Evolutionary conservation across 2,888 invertebrate genomes (phyloP).

Genomic region (Ceramica pisi): DNA sequence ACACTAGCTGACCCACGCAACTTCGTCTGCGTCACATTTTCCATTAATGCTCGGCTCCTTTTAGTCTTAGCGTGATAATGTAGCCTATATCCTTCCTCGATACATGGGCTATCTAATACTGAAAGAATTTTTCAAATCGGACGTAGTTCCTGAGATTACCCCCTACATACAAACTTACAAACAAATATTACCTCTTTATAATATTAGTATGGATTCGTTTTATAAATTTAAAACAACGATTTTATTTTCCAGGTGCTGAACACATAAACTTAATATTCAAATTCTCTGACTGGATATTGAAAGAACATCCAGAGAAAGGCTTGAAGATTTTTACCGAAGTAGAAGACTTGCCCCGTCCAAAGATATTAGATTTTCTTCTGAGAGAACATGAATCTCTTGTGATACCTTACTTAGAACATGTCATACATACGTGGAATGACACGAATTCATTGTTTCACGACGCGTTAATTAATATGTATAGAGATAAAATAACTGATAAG

Average conservation of each 20-base stretch:
- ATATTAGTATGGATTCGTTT: too few species aligned
- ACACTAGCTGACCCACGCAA: too few species aligned
- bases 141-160: too few species aligned
- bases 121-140: too few species aligned
- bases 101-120: too few species aligned
- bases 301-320: constrained; percentile 96
- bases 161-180: too few species aligned
- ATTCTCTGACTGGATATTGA: constrained; percentile 98
- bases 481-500: constrained; percentile 92
- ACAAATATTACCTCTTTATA: too few species aligned
- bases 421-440: constrained; percentile 97
- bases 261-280: constrained; percentile 97
- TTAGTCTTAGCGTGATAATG: too few species aligned
- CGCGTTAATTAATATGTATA: constrained; percentile 96
- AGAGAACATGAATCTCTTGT: constrained; percentile 95
- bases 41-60: too few species aligned
- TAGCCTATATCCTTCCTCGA: too few species aligned
- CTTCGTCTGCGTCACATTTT: too few species aligned
- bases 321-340: constrained; percentile 97
- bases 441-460: constrained; percentile 96
- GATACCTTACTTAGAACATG: constrained; percentile 98
- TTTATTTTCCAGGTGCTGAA: constrained; percentile 90
- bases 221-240: neutral
- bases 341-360: constrained; percentile 96
- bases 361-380: constrained; percentile 97